Evolutionary conservation across 2,113 vertebrate genomes (phyloP).

Genomic region (Dissostichus mawsoni): DNA sequence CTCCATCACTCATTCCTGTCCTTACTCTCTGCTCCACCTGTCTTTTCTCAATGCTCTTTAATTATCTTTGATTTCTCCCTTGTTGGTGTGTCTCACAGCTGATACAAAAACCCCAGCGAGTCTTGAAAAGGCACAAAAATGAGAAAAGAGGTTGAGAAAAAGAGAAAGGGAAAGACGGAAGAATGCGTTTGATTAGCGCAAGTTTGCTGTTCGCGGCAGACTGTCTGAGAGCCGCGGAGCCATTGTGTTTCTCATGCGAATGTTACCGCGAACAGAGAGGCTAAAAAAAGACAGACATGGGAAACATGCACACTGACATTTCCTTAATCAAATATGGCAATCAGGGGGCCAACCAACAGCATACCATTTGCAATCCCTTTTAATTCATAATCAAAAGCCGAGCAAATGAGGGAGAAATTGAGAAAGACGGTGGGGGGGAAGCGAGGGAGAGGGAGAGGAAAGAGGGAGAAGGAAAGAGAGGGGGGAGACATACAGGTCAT

Average conservation of each 20-base stretch:
- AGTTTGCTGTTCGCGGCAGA: constrained; percentile 71
- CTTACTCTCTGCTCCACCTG: constrained; percentile 82
- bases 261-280: constrained; percentile 66
- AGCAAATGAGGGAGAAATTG: constrained; percentile 83
- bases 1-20: constrained; percentile 62
- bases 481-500: constrained; percentile 89
- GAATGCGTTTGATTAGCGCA: constrained; percentile 87
- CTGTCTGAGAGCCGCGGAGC: constrained; percentile 66
- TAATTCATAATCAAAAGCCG: constrained; percentile 97
- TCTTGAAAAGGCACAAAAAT: constrained; percentile 73
- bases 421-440: constrained; percentile 60
- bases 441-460: constrained; percentile 52
- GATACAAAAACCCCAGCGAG: constrained; percentile 69
- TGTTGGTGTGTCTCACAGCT: constrained; percentile 77
- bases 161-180: constrained; percentile 66
- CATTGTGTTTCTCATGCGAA: constrained; percentile 83
- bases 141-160: constrained; percentile 57
- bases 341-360: constrained; percentile 92
- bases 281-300: constrained; percentile 69
- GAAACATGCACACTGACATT: constrained; percentile 85
- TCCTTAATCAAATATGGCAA: constrained; percentile 89
- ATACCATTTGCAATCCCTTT: constrained; percentile 97
- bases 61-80: constrained; percentile 83
- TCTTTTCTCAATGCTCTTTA: constrained; percentile 82
- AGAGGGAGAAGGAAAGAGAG: constrained; percentile 54